A percentile compares a stretch with the other conserved stretches of the same genome.
Conservation (phyloP, 2,797 vertebrate genomes). For the Silurus aristotelis region DNA sequence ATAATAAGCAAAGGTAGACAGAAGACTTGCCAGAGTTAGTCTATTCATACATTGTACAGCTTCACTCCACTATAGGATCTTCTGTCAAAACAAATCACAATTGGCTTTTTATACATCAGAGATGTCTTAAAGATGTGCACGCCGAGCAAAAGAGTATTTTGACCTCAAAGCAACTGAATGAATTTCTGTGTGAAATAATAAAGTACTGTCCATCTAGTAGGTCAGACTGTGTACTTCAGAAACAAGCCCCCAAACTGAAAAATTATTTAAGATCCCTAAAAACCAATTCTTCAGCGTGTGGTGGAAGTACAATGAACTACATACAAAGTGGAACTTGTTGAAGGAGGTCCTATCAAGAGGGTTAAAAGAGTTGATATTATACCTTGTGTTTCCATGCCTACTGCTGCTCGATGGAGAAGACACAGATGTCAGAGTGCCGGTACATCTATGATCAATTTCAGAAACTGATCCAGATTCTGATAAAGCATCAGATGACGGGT, state of each 20-base stretch:
- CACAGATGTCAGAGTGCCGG: too few species aligned
- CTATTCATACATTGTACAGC: neutral
- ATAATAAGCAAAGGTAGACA: neutral
- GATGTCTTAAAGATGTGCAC: neutral
- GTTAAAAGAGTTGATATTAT: neutral
- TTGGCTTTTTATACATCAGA: constrained; percentile 18
- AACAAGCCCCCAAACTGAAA: neutral
- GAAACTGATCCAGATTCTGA: too few species aligned
- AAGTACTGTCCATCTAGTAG: constrained; percentile 17
- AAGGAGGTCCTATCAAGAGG: neutral
- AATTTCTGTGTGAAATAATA: neutral
- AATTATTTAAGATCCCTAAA: neutral
- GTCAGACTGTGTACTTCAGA: neutral
- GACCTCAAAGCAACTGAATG: neutral
- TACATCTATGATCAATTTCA: too few species aligned
- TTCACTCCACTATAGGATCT: constrained; percentile 5
- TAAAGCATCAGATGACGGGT: too few species aligned
- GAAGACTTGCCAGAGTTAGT: neutral
- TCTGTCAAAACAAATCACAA: neutral
- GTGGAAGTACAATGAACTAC: neutral
- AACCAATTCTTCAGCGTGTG: neutral
- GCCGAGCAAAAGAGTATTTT: neutral
- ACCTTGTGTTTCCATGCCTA: too few species aligned
- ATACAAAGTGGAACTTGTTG: neutral
- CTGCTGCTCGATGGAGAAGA: too few species aligned